phyloP scores from a whole-genome alignment of 2,888 invertebrate genomes.

The Argyresthia albistria region DNA sequence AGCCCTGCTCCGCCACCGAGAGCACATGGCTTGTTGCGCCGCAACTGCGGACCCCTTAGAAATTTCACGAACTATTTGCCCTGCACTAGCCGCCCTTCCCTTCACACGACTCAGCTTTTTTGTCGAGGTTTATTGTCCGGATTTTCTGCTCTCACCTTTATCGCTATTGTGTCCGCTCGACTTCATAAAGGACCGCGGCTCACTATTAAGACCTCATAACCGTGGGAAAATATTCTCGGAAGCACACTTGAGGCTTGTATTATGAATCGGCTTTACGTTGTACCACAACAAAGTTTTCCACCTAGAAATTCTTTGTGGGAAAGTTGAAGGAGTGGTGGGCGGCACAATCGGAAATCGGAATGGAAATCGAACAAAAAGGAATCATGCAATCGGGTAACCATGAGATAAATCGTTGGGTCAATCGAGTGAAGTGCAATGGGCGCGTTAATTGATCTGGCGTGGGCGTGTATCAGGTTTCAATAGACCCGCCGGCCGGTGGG shows the following conservation, averaged over 20 bases:
- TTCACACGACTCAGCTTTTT: slow-evolving; percentile 58
- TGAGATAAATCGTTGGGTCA: slow-evolving; percentile 51
- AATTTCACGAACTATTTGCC: slow-evolving; percentile 71
- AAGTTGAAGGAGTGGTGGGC: neutral
- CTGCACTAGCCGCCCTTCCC: slow-evolving; percentile 46
- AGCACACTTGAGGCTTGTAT: slow-evolving; percentile 2
- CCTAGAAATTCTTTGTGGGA: neutral
- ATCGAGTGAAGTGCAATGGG: slow-evolving; percentile 55
- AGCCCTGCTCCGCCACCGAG: slow-evolving; percentile 10
- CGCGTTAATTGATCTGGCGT: slow-evolving; percentile 60
- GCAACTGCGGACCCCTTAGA: slow-evolving; percentile 45
- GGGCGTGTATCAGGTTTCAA: slow-evolving; percentile 20
- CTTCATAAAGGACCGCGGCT: slow-evolving; percentile 62
- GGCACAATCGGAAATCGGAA: neutral
- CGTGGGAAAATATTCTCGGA: slow-evolving; percentile 47
- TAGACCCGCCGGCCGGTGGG: slow-evolving; percentile 7
- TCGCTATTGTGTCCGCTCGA: slow-evolving; percentile 68
- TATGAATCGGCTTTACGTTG: neutral
- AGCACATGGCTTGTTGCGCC: slow-evolving; percentile 21
- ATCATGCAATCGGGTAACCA: slow-evolving; percentile 7
- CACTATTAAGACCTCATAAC: slow-evolving; percentile 70
- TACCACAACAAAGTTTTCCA: neutral
- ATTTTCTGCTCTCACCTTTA: slow-evolving; percentile 68
- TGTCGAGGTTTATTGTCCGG: slow-evolving; percentile 69
- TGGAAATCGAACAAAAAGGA: neutral